Conservation (phyloP, 2,113 vertebrate species). For the Epinephelus moara region DNA sequence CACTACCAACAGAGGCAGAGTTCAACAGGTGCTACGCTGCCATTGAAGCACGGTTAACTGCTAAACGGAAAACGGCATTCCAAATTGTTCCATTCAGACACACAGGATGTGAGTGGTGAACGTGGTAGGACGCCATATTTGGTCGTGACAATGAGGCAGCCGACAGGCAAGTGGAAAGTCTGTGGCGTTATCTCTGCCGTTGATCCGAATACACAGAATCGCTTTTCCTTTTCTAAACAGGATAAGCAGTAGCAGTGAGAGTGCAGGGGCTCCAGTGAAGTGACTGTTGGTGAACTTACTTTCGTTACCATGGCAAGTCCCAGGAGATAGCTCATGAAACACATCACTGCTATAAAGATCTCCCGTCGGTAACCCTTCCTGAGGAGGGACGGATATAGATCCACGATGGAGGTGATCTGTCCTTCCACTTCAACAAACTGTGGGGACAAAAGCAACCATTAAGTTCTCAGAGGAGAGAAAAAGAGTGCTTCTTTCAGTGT, state of each 20-base stretch:
- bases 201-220: slow-evolving; percentile 7
- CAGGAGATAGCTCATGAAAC: slow-evolving; percentile 96
- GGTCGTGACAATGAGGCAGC: slow-evolving; percentile 53
- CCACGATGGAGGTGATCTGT: slow-evolving; percentile 99
- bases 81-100: slow-evolving; percentile 68
- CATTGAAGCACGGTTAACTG: slow-evolving; percentile 58
- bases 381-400: slow-evolving; percentile 97
- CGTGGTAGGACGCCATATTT: slow-evolving; percentile 69
- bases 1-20: slow-evolving; percentile 65
- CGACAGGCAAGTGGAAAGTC: slow-evolving; percentile 51
- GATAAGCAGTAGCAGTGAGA: slow-evolving; percentile 11
- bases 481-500: slow-evolving; percentile 43
- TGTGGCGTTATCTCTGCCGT: slow-evolving; percentile 49
- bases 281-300: slow-evolving; percentile 83
- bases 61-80: slow-evolving; percentile 74
- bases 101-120: slow-evolving; percentile 42
- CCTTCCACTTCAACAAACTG: slow-evolving; percentile 99
- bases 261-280: not conserved
- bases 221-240: slow-evolving; percentile 49
- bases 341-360: slow-evolving; percentile 97
- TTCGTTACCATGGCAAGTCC: slow-evolving; percentile 98
- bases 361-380: slow-evolving; percentile 98
- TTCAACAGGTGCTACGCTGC: slow-evolving; percentile 79
- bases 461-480: slow-evolving; percentile 37
- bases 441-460: slow-evolving; percentile 60